phyloP scores from a whole-genome alignment of 2,113 vertebrate genomes.

The Oryzias melastigma region DNA sequence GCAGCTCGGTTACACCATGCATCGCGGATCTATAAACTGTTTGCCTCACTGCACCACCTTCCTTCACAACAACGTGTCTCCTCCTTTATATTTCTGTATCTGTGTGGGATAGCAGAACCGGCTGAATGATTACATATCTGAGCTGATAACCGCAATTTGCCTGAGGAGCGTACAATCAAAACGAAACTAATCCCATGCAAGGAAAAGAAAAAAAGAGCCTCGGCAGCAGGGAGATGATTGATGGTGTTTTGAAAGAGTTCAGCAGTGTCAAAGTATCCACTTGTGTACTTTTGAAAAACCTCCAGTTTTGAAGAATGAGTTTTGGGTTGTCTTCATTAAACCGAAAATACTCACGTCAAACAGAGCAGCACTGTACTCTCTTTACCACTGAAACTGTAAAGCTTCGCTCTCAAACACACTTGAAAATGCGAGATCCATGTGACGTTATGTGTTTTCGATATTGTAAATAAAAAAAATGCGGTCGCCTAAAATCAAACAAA shows the following conservation, averaged over 20 bases:
- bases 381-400: slow-evolving; percentile 19
- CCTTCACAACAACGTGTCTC: not conserved
- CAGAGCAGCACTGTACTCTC: not conserved
- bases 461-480: slow-evolving; percentile 21
- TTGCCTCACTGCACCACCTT: not conserved
- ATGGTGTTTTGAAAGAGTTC: slow-evolving; percentile 54
- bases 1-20: slow-evolving; percentile 6
- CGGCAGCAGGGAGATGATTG: slow-evolving; percentile 45
- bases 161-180: slow-evolving; percentile 35
- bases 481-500: slow-evolving; percentile 12
- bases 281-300: slow-evolving; percentile 46
- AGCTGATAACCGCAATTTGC: slow-evolving; percentile 26
- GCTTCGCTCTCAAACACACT: slow-evolving; percentile 22
- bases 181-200: slow-evolving; percentile 44
- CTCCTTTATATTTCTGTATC: slow-evolving; percentile 14
- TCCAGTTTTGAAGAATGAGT: slow-evolving; percentile 42
- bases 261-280: slow-evolving; percentile 52
- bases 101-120: slow-evolving; percentile 4
- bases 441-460: not conserved
- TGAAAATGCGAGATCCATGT: slow-evolving; percentile 8
- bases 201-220: slow-evolving; percentile 13
- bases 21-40: slow-evolving; percentile 15
- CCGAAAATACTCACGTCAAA: slow-evolving; percentile 41
- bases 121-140: slow-evolving; percentile 34
- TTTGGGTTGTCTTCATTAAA: slow-evolving; percentile 48